Evolutionary conservation across 1,140 invertebrate genomes (phyloP), one percentile per base, ranked within the genome.

Genomic region (Drosophila seguyi): DNA sequence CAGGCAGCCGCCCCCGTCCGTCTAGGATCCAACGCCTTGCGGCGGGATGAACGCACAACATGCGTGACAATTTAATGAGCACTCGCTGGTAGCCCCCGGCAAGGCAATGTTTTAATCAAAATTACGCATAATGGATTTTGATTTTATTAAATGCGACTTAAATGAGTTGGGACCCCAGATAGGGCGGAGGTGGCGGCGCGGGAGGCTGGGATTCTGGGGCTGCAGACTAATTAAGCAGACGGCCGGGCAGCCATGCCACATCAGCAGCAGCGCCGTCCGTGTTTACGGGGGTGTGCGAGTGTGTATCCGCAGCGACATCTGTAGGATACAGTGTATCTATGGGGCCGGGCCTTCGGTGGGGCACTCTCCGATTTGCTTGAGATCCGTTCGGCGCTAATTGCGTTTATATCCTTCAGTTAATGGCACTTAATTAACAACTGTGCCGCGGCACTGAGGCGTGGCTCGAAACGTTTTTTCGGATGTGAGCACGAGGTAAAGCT

Each of bases 361-460:
- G 42, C 44, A 41, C 39, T 41, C 67, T 47, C 39, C 85, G 85
- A 81, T 90, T 90, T 90, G 85, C 78, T 90, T 90, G 85, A 90
- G 81, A 90, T 90, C 77, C 71, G 45, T 63, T 90, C 75, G 85
- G 85, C 85, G 85, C 85, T 90, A 90, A 90, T 90, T 90, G 85
- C 85, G 85, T 90, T 90, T 90, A 90, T 90, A 90, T 90, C 85
- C 85, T 90, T 90, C 85, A 90, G 86, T 90, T 90, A 90, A 90
- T 90, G 85, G 81, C 85, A 90, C 85, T 90, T 90, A 90, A 90
- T 90, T 90, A 90, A 90, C 85, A 90, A 90, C 85, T 90, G 81
- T 79, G 84, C 68, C 81, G 66, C 81, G 52, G 69, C 85, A 88
- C 75, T 88, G 76, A 84, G 84, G 59, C 84, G 68, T 83, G 55